phyloP scores from a whole-genome alignment of 2,888 invertebrate genomes.

The Hirtodrosophila cameraria region DNA sequence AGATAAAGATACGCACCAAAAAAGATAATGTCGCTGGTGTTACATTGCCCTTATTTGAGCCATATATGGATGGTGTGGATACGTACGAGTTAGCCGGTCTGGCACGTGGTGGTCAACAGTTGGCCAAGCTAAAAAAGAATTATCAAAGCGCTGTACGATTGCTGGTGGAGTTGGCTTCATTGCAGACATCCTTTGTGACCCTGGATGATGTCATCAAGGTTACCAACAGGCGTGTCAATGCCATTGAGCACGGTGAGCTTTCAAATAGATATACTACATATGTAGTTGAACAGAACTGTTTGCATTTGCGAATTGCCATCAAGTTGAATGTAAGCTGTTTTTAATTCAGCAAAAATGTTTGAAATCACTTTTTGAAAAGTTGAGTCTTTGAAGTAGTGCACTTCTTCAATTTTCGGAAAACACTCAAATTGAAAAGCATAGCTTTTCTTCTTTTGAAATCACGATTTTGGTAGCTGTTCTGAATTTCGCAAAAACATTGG shows the following conservation, averaged over 20 bases:
- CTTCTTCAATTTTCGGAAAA: too few relatives aligned
- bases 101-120: constrained; percentile 98
- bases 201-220: constrained; percentile 99
- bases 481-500: too few relatives aligned
- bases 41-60: constrained; percentile 94
- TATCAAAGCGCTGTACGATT: constrained; percentile 98
- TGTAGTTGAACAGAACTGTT: too few relatives aligned
- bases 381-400: too few relatives aligned
- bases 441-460: too few relatives aligned
- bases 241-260: constrained; percentile 92
- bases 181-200: constrained; percentile 99
- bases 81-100: constrained; percentile 98
- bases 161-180: constrained; percentile 97
- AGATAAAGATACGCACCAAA: constrained; percentile 97
- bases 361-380: too few relatives aligned
- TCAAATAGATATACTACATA: background rate
- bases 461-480: too few relatives aligned
- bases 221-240: constrained; percentile 99
- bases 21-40: constrained; percentile 99
- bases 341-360: too few relatives aligned
- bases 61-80: constrained; percentile 93
- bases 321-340: too few relatives aligned
- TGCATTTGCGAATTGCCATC: too few relatives aligned
- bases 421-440: too few relatives aligned
- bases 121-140: constrained; percentile 98